phyloP scores from a whole-genome alignment of 2,888 invertebrate species.

The Philhelius pedissequus region DNA sequence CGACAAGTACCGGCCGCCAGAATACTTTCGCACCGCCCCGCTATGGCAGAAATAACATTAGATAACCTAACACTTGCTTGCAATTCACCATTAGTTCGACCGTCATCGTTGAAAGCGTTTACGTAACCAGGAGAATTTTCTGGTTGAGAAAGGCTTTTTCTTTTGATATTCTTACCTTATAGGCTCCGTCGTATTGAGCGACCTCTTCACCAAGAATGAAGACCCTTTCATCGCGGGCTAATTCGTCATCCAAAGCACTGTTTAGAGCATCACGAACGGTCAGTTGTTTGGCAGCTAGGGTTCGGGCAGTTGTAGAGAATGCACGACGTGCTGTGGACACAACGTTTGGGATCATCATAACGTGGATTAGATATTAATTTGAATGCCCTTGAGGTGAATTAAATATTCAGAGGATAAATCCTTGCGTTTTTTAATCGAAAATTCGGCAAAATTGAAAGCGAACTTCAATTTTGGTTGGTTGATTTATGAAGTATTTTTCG shows the following conservation, averaged over 20 bases:
- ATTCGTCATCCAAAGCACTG: constrained; percentile 97
- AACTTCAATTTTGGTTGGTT: background rate
- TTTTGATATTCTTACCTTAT: constrained; percentile 85
- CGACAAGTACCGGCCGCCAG: background rate
- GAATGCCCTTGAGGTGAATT: constrained; percentile 15
- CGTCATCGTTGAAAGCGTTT: constrained; percentile 57
- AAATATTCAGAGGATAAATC: constrained; percentile 19
- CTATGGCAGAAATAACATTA: constrained; percentile 30
- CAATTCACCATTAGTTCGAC: constrained; percentile 28
- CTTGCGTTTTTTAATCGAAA: constrained; percentile 22
- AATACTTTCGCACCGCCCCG: constrained; percentile 2
- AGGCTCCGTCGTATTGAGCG: constrained; percentile 98
- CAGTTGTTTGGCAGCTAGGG: constrained; percentile 83
- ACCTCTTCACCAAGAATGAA: constrained; percentile 98
- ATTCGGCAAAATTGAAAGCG: constrained; percentile 10
- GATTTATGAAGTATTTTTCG: constrained; percentile 14
- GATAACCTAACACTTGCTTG: constrained; percentile 61
- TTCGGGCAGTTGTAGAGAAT: constrained; percentile 80
- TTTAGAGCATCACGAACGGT: constrained; percentile 98
- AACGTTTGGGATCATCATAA: constrained; percentile 74
- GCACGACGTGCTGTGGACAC: constrained; percentile 79
- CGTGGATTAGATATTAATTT: background rate
- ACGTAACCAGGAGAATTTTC: constrained; percentile 51
- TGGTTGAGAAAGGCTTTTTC: constrained; percentile 14
- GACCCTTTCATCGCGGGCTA: constrained; percentile 93